A percentile compares a stretch with the other conserved stretches of the same genome.
phyloP scores from a whole-genome alignment of 2,113 vertebrate species.

The Noturus placidus region DNA sequence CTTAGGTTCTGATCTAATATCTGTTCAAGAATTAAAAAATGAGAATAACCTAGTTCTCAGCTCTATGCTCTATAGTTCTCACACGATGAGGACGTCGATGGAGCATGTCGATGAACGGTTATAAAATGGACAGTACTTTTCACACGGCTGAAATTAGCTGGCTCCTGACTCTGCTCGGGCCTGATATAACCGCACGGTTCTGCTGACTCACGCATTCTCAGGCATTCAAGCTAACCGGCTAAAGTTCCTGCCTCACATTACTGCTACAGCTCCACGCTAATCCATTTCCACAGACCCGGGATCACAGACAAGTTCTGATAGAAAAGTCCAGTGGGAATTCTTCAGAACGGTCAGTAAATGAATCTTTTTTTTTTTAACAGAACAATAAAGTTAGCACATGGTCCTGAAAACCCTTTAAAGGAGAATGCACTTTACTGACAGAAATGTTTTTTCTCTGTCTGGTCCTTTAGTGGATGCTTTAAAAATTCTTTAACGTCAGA shows the following conservation, averaged over 20 bases:
- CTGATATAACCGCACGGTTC: slow-evolving; percentile 60
- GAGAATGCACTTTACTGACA: not conserved
- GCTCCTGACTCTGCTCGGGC: slow-evolving; percentile 52
- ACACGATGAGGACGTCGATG: no score
- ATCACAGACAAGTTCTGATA: not conserved
- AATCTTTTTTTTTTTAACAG: not conserved
- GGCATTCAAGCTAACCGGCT: not conserved
- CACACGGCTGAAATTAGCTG: slow-evolving; percentile 68
- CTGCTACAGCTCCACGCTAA: not conserved
- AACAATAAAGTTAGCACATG: not conserved
- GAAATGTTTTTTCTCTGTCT: not conserved
- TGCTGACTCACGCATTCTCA: slow-evolving; percentile 68
- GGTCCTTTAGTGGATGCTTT: not conserved
- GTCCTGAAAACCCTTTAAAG: not conserved
- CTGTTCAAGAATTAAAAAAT: not conserved
- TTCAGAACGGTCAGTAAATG: not conserved
- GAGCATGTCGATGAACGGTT: slow-evolving; percentile 26
- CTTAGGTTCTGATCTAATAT: no score
- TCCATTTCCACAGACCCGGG: not conserved
- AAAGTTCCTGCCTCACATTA: slow-evolving; percentile 9
- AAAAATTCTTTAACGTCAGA: not conserved
- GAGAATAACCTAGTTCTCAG: not conserved
- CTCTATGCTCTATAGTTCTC: no score
- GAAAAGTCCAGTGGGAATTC: not conserved
- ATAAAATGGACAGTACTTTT: slow-evolving; percentile 31